Evolutionary conservation across 1,140 invertebrate species (phyloP), one percentile per base, ranked within the genome.

Genomic region (Megathymus violae): DNA sequence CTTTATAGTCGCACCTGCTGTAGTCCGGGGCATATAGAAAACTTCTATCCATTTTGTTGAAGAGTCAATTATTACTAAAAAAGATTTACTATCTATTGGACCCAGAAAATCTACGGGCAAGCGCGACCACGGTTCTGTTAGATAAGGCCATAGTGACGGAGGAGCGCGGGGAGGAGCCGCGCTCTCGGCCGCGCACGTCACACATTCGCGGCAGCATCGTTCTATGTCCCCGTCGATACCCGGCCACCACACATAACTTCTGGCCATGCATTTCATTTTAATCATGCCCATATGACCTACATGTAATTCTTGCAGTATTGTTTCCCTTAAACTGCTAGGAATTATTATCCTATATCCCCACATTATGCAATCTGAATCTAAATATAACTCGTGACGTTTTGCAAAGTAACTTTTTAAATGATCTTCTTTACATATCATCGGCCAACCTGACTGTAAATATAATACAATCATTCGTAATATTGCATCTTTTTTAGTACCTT

Each of bases 101-200:
- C 64, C 68, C 9, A 66, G 34, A 50, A 61, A 71, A 27, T 68
- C 60, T 6, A 68, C 22, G 9, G 63, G 66, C 10, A 68, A 15
- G 13, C 61, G 22, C 9, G 38, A 50, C 47, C 63, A 66, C 3
- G 44, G 44, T 10, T 62, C 47, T 3, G 51, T 10, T 5, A 19
- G 3, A 25, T 63, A 63, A 4, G 54, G 65, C 60, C 52, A 60
- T 0, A 43, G 56, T 5, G 56, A n/a, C 13, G 48, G 56, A 11
- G 58, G 15, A 4, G 56, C 67, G 9, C 44, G 50, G 2, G 25
- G n/a, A 10, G 66, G 61, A 7, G 61, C 60, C 0, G 15, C 17
- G 1, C 13, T 14, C n/a, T 58, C 52, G 7, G n/a, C 15, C 1
- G 38, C 25, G 25, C 51, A 62, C 0, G 59, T 58, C 3, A 13